Percentiles rank a stretch among this genome's conserved stretches.
Conservation (phyloP, 2,797 vertebrate species). For the Arnoldichthys spilopterus region DNA sequence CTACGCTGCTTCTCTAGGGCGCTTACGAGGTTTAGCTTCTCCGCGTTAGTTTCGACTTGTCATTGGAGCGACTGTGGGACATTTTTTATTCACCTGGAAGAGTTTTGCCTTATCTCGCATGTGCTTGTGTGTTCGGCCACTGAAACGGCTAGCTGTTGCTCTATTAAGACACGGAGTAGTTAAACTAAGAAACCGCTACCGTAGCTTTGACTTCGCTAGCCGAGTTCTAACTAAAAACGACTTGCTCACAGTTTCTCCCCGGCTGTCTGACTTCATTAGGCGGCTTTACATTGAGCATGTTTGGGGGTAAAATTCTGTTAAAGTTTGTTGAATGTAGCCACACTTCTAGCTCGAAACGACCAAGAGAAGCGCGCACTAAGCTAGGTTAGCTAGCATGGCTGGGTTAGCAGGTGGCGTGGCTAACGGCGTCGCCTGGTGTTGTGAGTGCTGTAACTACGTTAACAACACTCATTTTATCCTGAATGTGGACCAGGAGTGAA, state of each 20-base stretch:
- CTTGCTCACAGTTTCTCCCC: too few relatives aligned
- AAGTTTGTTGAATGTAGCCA: not conserved
- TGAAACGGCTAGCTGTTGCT: too few relatives aligned
- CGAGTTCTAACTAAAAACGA: not conserved
- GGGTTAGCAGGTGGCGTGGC: not conserved
- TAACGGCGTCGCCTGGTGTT: not conserved
- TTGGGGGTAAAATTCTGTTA: not conserved
- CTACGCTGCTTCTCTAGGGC: not conserved
- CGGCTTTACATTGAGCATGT: not conserved
- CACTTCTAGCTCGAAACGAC: not conserved
- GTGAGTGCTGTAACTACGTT: not conserved
- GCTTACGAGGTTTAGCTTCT: constrained; percentile 4
- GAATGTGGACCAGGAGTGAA: too few relatives aligned
- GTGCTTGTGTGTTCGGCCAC: not conserved
- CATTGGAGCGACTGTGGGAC: not conserved
- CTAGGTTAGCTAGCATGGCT: not conserved
- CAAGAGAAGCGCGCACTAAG: not conserved
- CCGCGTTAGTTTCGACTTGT: constrained; percentile 22
- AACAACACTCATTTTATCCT: too few relatives aligned
- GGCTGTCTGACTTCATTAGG: too few relatives aligned
- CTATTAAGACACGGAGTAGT: too few relatives aligned
- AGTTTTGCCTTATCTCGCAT: not conserved
- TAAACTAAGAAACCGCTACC: too few relatives aligned
- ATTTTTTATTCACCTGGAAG: too few relatives aligned
- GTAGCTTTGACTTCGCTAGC: not conserved